Evolutionary conservation across 2,888 invertebrate genomes (phyloP).

Genomic region (Lobophora halterata): DNA sequence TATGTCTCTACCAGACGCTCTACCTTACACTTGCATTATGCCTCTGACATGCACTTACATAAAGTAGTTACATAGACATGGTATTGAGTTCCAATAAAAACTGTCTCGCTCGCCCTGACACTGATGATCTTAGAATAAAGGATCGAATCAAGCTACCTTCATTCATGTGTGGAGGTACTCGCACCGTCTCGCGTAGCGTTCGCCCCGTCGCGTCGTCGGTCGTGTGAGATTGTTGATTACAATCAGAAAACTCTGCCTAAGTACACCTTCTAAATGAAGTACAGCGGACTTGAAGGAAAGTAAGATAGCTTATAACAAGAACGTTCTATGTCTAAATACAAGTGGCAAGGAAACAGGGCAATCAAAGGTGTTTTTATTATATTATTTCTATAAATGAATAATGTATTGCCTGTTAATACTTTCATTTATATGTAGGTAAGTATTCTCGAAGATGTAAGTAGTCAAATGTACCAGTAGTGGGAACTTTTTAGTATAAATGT

Average conservation of each 20-base stretch:
- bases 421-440: no score
- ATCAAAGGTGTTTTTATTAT: no score
- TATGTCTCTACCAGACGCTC: not conserved
- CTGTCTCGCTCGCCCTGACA: slow-evolving; percentile 72
- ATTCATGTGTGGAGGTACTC: slow-evolving; percentile 19
- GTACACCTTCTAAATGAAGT: no score
- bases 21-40: slow-evolving; percentile 6
- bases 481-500: no score
- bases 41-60: slow-evolving; percentile 18
- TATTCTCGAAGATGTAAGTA: no score
- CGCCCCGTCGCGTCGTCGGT: not conserved
- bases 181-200: slow-evolving; percentile 2
- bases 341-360: no score
- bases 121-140: slow-evolving; percentile 67
- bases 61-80: slow-evolving; percentile 22
- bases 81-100: slow-evolving; percentile 42
- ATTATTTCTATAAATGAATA: no score
- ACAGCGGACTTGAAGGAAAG: no score
- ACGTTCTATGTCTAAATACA: no score
- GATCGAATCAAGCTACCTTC: slow-evolving; percentile 45
- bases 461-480: no score
- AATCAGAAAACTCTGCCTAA: slow-evolving; percentile 8
- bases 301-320: no score
- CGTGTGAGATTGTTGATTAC: slow-evolving; percentile 13
- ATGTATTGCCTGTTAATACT: no score